These are phyloP conservation scores for Sula dactylatra DNA, from an alignment of 2,113 vertebrate species.

Conservation along the genomic window DNA sequence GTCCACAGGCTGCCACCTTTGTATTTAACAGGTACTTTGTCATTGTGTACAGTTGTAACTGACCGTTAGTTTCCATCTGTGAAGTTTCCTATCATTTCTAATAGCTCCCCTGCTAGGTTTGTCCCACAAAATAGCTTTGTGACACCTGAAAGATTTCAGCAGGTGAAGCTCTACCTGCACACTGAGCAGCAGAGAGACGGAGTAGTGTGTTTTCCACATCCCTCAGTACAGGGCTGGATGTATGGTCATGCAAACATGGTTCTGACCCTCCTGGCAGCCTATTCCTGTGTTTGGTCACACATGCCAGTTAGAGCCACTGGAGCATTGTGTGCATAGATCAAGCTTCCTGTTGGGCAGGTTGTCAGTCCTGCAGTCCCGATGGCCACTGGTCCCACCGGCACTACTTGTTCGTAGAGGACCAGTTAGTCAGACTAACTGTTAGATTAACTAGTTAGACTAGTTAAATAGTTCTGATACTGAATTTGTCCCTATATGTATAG, in stretches of 20 bases:
- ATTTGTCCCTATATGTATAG: not conserved
- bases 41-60: not conserved
- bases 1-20: not conserved
- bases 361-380: not conserved
- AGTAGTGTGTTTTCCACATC: not conserved
- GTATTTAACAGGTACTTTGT: not conserved
- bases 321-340: not conserved
- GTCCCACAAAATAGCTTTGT: not conserved
- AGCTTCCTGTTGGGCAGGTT: not conserved
- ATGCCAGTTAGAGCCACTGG: not conserved
- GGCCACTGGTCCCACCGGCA: accelerated
- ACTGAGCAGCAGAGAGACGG: not conserved
- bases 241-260: not conserved
- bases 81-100: not conserved
- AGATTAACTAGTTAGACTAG: too few species aligned
- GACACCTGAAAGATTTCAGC: not conserved
- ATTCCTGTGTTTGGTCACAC: accelerated
- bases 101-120: not conserved
- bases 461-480: not conserved
- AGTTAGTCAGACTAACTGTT: too few species aligned
- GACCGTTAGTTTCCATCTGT: not conserved
- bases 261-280: not conserved
- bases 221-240: not conserved
- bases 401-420: not conserved
- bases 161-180: not conserved